These are phyloP conservation scores for Paralvinella palmiformis DNA, from an alignment of 1,140 invertebrate species.

Conservation along the genomic window DNA sequence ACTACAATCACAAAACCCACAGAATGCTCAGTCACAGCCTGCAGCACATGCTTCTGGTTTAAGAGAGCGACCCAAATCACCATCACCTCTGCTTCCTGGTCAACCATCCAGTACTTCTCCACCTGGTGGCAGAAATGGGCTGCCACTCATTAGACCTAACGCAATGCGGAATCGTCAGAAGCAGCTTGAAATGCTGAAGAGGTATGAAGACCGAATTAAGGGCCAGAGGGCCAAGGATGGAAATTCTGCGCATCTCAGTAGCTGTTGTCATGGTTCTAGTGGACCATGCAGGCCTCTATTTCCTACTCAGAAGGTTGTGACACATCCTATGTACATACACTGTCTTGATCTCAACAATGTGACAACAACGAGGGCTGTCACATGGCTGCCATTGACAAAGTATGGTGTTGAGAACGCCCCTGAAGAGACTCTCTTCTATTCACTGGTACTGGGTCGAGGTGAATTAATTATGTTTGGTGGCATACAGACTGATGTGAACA, in stretches of 20 bases:
- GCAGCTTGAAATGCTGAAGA: constrained; percentile 58
- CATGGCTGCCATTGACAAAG: constrained; percentile 64
- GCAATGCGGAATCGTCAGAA: constrained; percentile 54
- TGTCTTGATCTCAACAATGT: constrained; percentile 77
- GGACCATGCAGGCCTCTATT: no score
- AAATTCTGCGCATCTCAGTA: no score
- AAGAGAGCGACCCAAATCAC: constrained; percentile 1
- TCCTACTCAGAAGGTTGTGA: no score
- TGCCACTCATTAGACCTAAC: constrained; percentile 47
- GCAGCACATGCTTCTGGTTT: no score
- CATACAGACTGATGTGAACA: constrained; percentile 52
- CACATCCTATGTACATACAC: constrained; percentile 69
- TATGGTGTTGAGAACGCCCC: constrained; percentile 52
- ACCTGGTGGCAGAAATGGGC: constrained; percentile 20
- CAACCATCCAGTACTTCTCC: constrained; percentile 14
- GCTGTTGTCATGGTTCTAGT: no score
- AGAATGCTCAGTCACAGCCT: no score
- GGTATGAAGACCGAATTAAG: constrained; percentile 56
- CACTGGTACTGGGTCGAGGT: constrained; percentile 77
- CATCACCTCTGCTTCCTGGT: constrained; percentile 6
- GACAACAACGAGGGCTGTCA: constrained; percentile 54
- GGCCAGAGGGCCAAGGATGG: constrained; percentile 31
- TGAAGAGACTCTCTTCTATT: constrained; percentile 83
- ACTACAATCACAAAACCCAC: no score
- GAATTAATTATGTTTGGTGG: constrained; percentile 94